Percentiles rank a stretch among this genome's conserved stretches.
phyloP scores from a whole-genome alignment of 2,113 vertebrate species.

The Callospermophilus lateralis region DNA sequence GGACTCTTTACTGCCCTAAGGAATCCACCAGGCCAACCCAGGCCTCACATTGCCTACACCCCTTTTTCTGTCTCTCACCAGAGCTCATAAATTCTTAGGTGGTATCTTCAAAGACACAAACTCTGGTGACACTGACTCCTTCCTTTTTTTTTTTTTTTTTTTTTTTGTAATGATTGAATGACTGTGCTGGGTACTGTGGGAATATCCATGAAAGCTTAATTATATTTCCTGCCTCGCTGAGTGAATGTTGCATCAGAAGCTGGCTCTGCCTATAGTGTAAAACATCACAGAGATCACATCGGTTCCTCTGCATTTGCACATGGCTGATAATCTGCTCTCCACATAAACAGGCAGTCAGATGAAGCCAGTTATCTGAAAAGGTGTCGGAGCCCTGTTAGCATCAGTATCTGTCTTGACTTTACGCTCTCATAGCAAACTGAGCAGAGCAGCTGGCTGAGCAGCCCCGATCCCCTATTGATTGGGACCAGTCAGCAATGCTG shows the following conservation, averaged over 20 bases:
- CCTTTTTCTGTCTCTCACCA: background rate
- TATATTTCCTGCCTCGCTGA: constrained; percentile 59
- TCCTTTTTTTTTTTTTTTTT: background rate
- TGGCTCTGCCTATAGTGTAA: constrained; percentile 83
- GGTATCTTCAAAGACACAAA: background rate
- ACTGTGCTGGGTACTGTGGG: background rate
- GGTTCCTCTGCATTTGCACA: constrained; percentile 83
- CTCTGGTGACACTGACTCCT: background rate
- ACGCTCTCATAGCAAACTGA: constrained; percentile 10
- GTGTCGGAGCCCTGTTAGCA: constrained; percentile 78
- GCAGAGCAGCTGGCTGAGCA: background rate
- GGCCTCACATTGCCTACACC: background rate
- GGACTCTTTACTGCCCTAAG: background rate
- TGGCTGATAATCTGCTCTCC: constrained; percentile 85
- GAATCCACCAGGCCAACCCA: rapidly evolving
- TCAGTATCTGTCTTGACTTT: constrained; percentile 71
- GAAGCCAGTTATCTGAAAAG: constrained; percentile 86
- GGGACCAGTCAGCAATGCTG: background rate
- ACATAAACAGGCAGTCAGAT: constrained; percentile 84
- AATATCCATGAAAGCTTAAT: constrained; percentile 72
- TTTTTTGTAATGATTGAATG: constrained; percentile 44
- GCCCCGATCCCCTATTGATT: background rate
- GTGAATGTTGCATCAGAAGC: constrained; percentile 39
- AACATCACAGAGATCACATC: constrained; percentile 84
- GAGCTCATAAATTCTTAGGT: background rate